phyloP scores from a whole-genome alignment of 2,888 invertebrate genomes.

The Napeogenes inachia region DNA sequence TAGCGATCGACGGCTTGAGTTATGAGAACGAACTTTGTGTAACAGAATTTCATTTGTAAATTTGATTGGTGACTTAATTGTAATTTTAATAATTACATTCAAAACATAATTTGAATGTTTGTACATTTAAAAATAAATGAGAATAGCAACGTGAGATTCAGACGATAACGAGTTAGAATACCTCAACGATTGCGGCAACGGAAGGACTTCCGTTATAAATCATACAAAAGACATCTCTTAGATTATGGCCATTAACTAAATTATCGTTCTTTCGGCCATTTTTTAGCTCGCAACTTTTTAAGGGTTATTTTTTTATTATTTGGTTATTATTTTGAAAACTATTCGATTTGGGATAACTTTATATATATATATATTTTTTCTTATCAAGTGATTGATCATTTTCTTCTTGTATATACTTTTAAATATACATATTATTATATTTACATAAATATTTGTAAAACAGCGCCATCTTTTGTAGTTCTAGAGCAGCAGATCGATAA shows the following conservation, averaged over 20 bases:
- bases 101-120: background rate
- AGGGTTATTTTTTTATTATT: background rate
- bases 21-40: slow-evolving; percentile 27
- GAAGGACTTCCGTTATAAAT: slow-evolving; percentile 34
- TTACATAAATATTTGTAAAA: no score
- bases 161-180: slow-evolving; percentile 19
- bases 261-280: slow-evolving; percentile 15
- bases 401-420: no score
- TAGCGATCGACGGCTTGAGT: slow-evolving; percentile 38
- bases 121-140: slow-evolving; percentile 3
- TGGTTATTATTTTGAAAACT: background rate
- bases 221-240: slow-evolving; percentile 22
- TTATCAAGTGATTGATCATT: background rate
- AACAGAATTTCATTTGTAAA: slow-evolving; percentile 20
- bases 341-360: background rate
- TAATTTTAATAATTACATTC: no score
- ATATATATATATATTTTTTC: background rate
- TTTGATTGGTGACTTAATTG: background rate
- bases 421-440: no score
- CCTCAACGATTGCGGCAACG: slow-evolving; percentile 16
- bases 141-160: slow-evolving; percentile 27
- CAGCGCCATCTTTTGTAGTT: slow-evolving; percentile 28
- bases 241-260: slow-evolving; percentile 23
- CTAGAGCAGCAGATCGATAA: slow-evolving; percentile 14
- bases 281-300: background rate